These are phyloP conservation scores for Vireo altiloquus DNA, from an alignment of 2,113 vertebrate genomes.

Conservation along the genomic window DNA sequence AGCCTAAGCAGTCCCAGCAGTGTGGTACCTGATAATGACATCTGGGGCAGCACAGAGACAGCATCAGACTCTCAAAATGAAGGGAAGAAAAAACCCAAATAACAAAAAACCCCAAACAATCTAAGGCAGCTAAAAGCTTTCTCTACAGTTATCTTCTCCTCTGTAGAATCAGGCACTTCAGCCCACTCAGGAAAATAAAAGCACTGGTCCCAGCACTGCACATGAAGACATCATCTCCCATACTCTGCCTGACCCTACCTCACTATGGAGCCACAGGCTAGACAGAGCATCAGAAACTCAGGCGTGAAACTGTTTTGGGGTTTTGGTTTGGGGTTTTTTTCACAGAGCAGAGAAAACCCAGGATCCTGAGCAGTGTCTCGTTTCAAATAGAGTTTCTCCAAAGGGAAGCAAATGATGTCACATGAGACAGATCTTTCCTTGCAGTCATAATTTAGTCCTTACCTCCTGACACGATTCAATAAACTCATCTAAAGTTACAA, in stretches of 20 bases:
- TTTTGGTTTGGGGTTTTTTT: neutral
- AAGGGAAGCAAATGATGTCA: neutral
- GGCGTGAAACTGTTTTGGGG: neutral
- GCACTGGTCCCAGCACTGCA: neutral
- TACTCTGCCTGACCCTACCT: neutral
- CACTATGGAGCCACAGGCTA: neutral
- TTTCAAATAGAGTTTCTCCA: neutral
- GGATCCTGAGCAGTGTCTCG: neutral
- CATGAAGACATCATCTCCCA: neutral
- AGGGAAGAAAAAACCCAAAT: neutral
- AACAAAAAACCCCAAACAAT: neutral
- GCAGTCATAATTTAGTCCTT: conserved; percentile 27
- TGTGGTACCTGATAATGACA: neutral
- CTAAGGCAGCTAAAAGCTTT: neutral
- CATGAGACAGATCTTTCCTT: neutral
- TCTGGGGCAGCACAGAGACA: neutral
- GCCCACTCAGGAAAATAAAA: neutral
- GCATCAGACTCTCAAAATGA: neutral
- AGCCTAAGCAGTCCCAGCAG: neutral
- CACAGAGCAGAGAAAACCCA: neutral
- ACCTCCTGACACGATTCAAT: conserved; percentile 97
- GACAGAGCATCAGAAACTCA: neutral
- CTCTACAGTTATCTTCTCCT: neutral
- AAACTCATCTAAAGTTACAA: conserved; percentile 97
- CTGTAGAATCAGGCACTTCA: neutral